Conservation (phyloP, 2,888 invertebrate genomes). For the Agriopis leucophaearia region DNA sequence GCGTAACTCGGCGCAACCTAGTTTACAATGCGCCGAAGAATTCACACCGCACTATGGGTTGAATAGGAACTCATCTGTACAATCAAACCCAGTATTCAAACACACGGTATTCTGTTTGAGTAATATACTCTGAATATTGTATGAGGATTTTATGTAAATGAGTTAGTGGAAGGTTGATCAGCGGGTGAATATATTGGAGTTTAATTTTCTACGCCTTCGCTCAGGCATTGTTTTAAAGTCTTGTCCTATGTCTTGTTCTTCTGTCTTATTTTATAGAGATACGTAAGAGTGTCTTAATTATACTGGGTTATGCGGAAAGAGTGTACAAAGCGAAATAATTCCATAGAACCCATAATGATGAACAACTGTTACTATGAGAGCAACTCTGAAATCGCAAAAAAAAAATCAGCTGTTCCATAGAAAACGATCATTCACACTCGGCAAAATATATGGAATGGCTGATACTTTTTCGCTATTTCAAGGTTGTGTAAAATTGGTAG, state of each 20-base stretch:
- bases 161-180: slow-evolving; percentile 64
- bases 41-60: slow-evolving; percentile 51
- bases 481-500: too few relatives aligned
- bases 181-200: slow-evolving; percentile 68
- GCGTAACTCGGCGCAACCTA: slow-evolving; percentile 57
- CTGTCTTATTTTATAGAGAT: background rate
- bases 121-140: slow-evolving; percentile 49
- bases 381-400: too few relatives aligned
- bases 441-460: too few relatives aligned
- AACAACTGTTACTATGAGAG: too few relatives aligned
- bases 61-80: slow-evolving; percentile 57
- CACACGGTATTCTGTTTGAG: slow-evolving; percentile 47
- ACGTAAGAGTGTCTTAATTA: too few relatives aligned
- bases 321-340: too few relatives aligned
- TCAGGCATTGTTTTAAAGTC: slow-evolving; percentile 52
- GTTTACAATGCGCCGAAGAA: slow-evolving; percentile 49
- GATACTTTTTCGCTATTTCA: too few relatives aligned
- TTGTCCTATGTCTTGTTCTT: slow-evolving; percentile 33
- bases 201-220: slow-evolving; percentile 55
- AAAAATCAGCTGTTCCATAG: too few relatives aligned
- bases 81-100: slow-evolving; percentile 49
- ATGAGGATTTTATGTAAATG: slow-evolving; percentile 65
- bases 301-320: too few relatives aligned
- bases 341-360: too few relatives aligned
- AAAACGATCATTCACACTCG: too few relatives aligned